Evolutionary conservation across 2,888 invertebrate species (phyloP).

Genomic region (Pollenia labialis): DNA sequence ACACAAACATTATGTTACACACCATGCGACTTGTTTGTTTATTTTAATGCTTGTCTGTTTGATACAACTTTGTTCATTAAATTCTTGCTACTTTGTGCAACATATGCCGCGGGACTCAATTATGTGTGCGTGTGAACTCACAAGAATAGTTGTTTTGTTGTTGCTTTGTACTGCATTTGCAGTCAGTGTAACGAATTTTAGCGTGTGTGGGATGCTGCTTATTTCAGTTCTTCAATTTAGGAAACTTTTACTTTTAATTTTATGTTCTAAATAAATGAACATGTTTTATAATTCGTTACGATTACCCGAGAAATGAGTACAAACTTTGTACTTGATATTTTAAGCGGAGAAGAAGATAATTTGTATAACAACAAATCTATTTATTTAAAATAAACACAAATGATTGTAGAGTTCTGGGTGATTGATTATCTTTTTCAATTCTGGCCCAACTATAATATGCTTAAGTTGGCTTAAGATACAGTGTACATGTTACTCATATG

Average conservation of each 20-base stretch:
- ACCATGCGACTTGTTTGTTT: constrained; percentile 52
- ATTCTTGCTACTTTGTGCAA: constrained; percentile 52
- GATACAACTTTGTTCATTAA: constrained; percentile 44
- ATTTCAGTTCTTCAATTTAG: constrained; percentile 8
- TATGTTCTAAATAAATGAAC: background rate
- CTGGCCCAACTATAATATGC: too few relatives aligned
- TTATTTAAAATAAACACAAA: too few relatives aligned
- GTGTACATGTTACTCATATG: too few relatives aligned
- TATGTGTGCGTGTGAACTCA: background rate
- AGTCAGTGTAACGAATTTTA: constrained; percentile 27
- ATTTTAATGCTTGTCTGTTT: background rate
- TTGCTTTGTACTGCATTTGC: background rate
- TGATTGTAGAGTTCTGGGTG: too few relatives aligned
- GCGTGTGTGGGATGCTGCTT: constrained; percentile 57
- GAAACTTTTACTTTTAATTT: constrained; percentile 55
- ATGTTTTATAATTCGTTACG: background rate
- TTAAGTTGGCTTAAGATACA: too few relatives aligned
- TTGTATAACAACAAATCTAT: too few relatives aligned
- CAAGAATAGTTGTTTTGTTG: background rate
- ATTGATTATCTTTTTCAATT: too few relatives aligned
- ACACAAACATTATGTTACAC: constrained; percentile 70
- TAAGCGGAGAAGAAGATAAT: too few relatives aligned
- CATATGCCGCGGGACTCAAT: constrained; percentile 41
- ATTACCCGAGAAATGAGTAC: background rate
- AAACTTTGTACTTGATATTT: too few relatives aligned